Evolutionary conservation across 2,888 invertebrate species (phyloP).

Genomic region (Ochlodes sylvanus): DNA sequence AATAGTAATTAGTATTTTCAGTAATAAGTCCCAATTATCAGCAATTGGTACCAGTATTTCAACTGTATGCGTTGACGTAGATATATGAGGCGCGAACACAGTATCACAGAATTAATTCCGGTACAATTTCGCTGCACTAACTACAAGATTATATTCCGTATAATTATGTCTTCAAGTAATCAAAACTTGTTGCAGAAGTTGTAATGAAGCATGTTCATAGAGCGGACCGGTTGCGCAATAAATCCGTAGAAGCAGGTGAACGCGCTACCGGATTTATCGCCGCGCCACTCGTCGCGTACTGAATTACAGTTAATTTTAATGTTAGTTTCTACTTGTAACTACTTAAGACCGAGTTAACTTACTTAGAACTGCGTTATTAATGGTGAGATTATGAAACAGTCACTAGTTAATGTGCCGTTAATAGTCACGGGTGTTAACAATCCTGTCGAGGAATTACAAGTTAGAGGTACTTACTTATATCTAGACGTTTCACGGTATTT

Average conservation of each 20-base stretch:
- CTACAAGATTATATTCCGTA: constrained; percentile 2
- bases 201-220: constrained; percentile 27
- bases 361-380: background rate
- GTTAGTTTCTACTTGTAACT: background rate
- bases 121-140: constrained; percentile 7
- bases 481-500: too few relatives aligned
- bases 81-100: too few relatives aligned
- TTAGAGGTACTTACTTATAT: too few relatives aligned
- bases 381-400: background rate
- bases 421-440: too few relatives aligned
- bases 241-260: background rate
- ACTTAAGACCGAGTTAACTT: background rate
- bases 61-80: too few relatives aligned
- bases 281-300: constrained; percentile 3
- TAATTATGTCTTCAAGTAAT: constrained; percentile 26
- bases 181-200: constrained; percentile 21
- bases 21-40: too few relatives aligned
- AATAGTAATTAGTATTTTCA: too few relatives aligned
- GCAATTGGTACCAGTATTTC: too few relatives aligned
- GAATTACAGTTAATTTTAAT: background rate
- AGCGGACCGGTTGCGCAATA: constrained; percentile 6
- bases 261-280: constrained; percentile 1
- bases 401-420: too few relatives aligned
- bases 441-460: too few relatives aligned
- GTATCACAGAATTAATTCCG: constrained; percentile 1